Evolutionary conservation across 1,140 invertebrate genomes (phyloP).

Genomic region (Lasaia peninsularis): DNA sequence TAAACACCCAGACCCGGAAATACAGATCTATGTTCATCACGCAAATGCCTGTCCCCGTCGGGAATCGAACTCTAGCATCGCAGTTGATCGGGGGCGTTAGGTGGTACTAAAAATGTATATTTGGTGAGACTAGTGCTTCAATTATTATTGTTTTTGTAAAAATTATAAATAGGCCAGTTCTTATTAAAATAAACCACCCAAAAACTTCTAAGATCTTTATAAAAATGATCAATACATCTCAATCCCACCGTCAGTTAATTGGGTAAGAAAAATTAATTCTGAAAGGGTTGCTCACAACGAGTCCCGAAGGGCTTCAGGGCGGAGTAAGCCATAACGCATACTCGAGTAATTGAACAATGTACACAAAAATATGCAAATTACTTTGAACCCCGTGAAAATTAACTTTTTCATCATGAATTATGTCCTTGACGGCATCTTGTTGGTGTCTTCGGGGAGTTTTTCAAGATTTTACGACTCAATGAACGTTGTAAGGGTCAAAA

Average conservation of each 20-base stretch:
- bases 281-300: constrained; percentile 61
- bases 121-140: too few relatives aligned
- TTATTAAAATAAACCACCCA: too few relatives aligned
- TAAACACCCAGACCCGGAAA: too few relatives aligned
- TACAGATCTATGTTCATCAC: too few relatives aligned
- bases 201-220: constrained; percentile 8
- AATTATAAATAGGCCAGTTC: too few relatives aligned
- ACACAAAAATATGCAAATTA: constrained; percentile 72
- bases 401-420: constrained; percentile 77
- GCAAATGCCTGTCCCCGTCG: too few relatives aligned
- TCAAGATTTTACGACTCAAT: constrained; percentile 59
- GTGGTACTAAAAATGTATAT: too few relatives aligned
- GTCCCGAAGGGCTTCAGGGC: constrained; percentile 46
- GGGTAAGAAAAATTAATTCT: constrained; percentile 73
- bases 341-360: constrained; percentile 63
- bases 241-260: constrained; percentile 58
- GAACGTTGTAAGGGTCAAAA: constrained; percentile 16
- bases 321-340: constrained; percentile 38
- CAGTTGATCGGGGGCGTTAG: too few relatives aligned
- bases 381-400: constrained; percentile 62
- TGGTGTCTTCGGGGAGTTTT: constrained; percentile 66
- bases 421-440: constrained; percentile 63
- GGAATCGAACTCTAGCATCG: too few relatives aligned
- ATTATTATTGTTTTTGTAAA: too few relatives aligned
- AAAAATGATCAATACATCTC: constrained; percentile 49